Evolutionary conservation across 2,888 invertebrate genomes (phyloP).

Genomic region (Rotaria sp.): DNA sequence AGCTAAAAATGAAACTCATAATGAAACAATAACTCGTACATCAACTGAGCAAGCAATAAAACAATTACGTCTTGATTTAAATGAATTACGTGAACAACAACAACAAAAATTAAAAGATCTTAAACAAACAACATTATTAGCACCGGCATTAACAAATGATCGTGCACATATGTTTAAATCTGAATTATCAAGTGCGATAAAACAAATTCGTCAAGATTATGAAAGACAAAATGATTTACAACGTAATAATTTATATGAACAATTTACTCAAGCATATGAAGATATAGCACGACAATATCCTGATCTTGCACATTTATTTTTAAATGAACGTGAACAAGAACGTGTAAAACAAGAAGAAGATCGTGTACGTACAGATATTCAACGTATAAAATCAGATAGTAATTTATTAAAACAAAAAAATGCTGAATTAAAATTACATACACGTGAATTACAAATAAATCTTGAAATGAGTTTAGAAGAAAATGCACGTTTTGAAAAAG

Average conservation of each 20-base stretch:
- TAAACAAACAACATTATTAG: conserved; percentile 34
- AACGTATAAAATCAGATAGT: conserved; percentile 33
- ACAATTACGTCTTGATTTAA: not conserved
- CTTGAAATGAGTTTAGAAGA: conserved; percentile 31
- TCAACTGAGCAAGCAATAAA: not conserved
- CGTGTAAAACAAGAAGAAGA: conserved; percentile 30
- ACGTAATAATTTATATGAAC: conserved; percentile 26
- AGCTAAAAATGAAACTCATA: conserved; percentile 25
- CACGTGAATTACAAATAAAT: conserved; percentile 36
- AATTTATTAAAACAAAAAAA: conserved; percentile 19
- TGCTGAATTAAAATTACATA: conserved; percentile 34
- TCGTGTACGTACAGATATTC: conserved; percentile 33
- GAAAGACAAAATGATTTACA: conserved; percentile 38
- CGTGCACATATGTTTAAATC: conserved; percentile 39
- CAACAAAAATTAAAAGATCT: conserved; percentile 38
- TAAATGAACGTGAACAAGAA: conserved; percentile 34
- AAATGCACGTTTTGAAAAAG: conserved; percentile 28
- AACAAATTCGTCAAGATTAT: conserved; percentile 38
- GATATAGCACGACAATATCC: conserved; percentile 32
- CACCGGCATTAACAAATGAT: not conserved
- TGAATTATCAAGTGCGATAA: conserved; percentile 40
- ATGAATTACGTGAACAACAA: conserved; percentile 31
- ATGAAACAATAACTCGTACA: not conserved
- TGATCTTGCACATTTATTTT: conserved; percentile 29
- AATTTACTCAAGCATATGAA: conserved; percentile 33